Conservation (phyloP, 2,113 vertebrate species). For the Cavia aperea region DNA sequence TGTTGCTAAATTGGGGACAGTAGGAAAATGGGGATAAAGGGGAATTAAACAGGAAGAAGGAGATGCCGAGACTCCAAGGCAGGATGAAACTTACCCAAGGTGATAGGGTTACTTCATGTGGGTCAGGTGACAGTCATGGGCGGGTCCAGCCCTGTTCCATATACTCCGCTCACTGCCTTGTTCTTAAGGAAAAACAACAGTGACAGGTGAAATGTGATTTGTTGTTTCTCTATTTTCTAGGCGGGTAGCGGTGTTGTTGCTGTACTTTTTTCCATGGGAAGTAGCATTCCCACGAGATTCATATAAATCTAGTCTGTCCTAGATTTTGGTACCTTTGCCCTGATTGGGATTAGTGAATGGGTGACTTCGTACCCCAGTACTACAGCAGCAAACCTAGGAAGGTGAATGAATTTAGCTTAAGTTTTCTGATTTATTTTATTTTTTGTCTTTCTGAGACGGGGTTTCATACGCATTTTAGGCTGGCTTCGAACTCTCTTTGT, state of each 20-base stretch:
- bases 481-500: too few species aligned
- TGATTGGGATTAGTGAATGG: not conserved
- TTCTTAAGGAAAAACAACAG: not conserved
- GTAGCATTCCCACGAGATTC: not conserved
- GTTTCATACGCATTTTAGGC: too few species aligned
- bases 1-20: not conserved
- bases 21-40: not conserved
- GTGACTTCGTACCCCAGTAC: not conserved
- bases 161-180: not conserved
- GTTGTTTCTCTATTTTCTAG: not conserved
- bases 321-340: not conserved
- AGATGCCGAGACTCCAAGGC: not conserved
- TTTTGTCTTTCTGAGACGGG: too few species aligned
- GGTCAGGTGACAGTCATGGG: not conserved
- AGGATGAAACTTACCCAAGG: not conserved
- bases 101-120: not conserved
- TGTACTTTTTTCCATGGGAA: not conserved
- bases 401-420: not conserved
- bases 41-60: not conserved
- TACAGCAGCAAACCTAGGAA: not conserved
- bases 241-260: not conserved
- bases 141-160: not conserved
- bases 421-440: not conserved
- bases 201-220: not conserved
- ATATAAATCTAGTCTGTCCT: not conserved